Evolutionary conservation across 2,113 vertebrate genomes (phyloP).

Genomic region (Coryphaenoides rupestris): DNA sequence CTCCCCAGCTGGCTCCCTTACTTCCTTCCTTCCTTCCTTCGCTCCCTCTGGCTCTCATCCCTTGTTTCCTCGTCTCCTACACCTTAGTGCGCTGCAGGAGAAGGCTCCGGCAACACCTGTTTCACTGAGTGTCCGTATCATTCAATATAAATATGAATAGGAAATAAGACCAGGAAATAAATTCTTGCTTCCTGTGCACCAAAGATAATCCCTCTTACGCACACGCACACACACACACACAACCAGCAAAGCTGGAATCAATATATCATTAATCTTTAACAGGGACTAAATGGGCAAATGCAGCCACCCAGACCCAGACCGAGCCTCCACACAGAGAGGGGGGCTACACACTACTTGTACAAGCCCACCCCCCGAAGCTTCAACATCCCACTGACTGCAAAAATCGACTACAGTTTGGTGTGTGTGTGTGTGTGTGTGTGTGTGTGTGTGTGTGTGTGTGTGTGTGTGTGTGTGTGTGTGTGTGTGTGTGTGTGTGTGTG

Average conservation of each 20-base stretch:
- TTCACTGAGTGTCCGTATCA: slow-evolving; percentile 34
- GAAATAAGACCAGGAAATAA: too few species aligned
- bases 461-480: slow-evolving; percentile 4
- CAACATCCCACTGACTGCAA: slow-evolving; percentile 43
- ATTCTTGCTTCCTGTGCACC: slow-evolving; percentile 9
- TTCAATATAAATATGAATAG: too few species aligned
- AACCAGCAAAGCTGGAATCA: slow-evolving; percentile 50
- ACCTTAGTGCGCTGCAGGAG: too few species aligned
- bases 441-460: slow-evolving; percentile 19
- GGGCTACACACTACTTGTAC: slow-evolving; percentile 74
- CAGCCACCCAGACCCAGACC: slow-evolving; percentile 54
- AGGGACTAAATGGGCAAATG: slow-evolving; percentile 67
- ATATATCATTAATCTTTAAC: slow-evolving; percentile 77
- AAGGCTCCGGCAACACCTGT: slow-evolving; percentile 26
- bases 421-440: slow-evolving; percentile 5
- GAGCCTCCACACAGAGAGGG: slow-evolving; percentile 63
- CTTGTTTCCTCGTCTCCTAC: too few species aligned
- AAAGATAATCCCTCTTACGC: slow-evolving; percentile 12
- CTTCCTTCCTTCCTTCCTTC: slow-evolving; percentile 60
- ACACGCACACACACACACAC: slow-evolving; percentile 13
- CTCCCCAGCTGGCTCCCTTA: slow-evolving; percentile 66
- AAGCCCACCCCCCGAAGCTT: slow-evolving; percentile 66
- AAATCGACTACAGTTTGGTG: slow-evolving; percentile 52
- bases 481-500: slow-evolving; percentile 20
- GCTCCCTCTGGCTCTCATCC: slow-evolving; percentile 7